Percentiles rank a stretch among this genome's conserved stretches.
Evolutionary conservation across 2,797 vertebrate species (phyloP).

Genomic region (Morus bassanus): DNA sequence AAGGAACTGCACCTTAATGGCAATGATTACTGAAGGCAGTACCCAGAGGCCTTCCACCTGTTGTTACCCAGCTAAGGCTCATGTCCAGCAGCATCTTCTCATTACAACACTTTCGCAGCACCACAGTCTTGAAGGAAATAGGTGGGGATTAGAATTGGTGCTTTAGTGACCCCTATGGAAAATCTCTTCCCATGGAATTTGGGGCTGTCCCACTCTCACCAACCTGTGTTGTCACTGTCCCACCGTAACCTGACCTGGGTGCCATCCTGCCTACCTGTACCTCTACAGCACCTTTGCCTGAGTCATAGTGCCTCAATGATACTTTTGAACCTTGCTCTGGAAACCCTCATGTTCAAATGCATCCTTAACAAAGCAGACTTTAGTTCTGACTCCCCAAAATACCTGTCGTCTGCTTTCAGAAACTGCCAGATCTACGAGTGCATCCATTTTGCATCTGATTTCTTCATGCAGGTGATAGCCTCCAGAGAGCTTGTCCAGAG

Average conservation of each 20-base stretch:
- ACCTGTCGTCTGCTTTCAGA: constrained; percentile 40
- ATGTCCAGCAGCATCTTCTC: not conserved
- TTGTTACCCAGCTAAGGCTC: not conserved
- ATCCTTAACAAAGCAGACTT: constrained; percentile 29
- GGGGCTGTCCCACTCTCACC: not conserved
- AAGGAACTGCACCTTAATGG: constrained; percentile 17
- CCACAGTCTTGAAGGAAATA: not conserved
- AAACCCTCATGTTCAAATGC: constrained; percentile 8
- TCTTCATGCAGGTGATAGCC: not conserved
- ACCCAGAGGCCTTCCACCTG: not conserved
- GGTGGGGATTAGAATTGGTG: constrained; percentile 1
- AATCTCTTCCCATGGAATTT: not conserved
- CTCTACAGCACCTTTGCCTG: not conserved
- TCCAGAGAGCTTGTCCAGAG: not conserved
- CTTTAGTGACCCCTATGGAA: not conserved
- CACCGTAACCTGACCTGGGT: not conserved
- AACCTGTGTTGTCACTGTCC: not conserved
- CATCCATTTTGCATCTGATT: constrained; percentile 46
- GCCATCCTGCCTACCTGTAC: not conserved
- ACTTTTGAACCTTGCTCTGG: constrained; percentile 1
- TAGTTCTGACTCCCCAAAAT: constrained; percentile 30
- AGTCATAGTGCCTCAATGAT: constrained; percentile 3
- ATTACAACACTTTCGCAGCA: not conserved
- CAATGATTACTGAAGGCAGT: constrained; percentile 1
- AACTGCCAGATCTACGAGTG: not conserved